Conservation (phyloP, 2,797 vertebrate genomes). For the Pampus argenteus region DNA sequence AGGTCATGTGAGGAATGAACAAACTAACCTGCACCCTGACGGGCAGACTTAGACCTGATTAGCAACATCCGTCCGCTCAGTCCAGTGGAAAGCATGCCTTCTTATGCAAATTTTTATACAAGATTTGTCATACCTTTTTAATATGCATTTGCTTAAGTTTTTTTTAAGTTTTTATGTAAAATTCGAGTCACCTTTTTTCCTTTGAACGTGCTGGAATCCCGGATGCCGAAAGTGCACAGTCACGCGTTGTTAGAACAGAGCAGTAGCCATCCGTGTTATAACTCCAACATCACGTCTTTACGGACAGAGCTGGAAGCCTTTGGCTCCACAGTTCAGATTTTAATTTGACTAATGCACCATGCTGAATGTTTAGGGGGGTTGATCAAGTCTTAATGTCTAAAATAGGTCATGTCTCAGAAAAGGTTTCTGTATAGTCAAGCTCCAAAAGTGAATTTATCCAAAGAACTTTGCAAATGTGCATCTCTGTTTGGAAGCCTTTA, state of each 20-base stretch:
- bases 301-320: constrained; percentile 28
- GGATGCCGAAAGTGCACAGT: constrained; percentile 46
- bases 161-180: constrained; percentile 68
- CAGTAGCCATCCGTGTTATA: constrained; percentile 25
- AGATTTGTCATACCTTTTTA: constrained; percentile 76
- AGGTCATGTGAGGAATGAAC: constrained; percentile 69
- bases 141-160: constrained; percentile 81
- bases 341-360: constrained; percentile 56
- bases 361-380: constrained; percentile 59
- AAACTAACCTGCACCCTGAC: constrained; percentile 58
- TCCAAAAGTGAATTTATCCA: constrained; percentile 81
- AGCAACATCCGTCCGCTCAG: constrained; percentile 63
- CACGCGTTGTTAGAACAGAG: constrained; percentile 6
- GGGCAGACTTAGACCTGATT: constrained; percentile 53
- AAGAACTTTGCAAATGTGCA: constrained; percentile 78
- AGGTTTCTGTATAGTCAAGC: constrained; percentile 44
- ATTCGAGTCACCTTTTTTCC: constrained; percentile 74
- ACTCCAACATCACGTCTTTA: constrained; percentile 9
- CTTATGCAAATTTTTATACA: constrained; percentile 88
- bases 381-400: constrained; percentile 52
- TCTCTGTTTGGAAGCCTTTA: constrained; percentile 71
- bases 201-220: constrained; percentile 36
- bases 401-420: constrained; percentile 52
- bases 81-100: constrained; percentile 77
- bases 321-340: constrained; percentile 46